These are phyloP conservation scores for Peromyscus aztecus DNA, from an alignment of 2,797 vertebrate species.

Conservation along the genomic window DNA sequence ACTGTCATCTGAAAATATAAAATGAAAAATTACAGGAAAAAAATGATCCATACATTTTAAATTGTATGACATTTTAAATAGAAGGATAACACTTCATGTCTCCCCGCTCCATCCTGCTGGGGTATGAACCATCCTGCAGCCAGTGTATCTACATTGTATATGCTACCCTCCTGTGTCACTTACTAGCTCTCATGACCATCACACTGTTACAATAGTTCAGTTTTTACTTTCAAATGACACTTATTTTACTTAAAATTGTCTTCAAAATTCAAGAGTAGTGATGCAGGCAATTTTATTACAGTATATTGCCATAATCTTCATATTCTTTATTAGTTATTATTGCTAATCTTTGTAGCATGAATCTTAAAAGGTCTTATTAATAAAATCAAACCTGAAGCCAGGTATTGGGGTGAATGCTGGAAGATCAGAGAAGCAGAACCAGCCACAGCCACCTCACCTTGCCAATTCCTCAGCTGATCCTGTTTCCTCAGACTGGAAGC, in stretches of 20 bases:
- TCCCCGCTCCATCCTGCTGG: not conserved
- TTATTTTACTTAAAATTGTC: not conserved
- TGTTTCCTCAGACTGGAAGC: no score
- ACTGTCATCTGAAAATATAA: not conserved
- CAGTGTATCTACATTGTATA: not conserved
- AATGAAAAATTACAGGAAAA: not conserved
- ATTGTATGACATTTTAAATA: not conserved
- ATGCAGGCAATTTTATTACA: not conserved
- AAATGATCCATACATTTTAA: not conserved
- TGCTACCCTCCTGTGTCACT: not conserved
- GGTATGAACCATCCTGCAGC: not conserved
- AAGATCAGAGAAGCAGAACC: no score
- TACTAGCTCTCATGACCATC: not conserved
- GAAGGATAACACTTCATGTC: not conserved
- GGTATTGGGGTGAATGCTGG: no score
- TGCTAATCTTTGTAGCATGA: no score
- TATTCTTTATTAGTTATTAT: not conserved
- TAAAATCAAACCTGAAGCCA: no score
- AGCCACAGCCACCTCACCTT: no score
- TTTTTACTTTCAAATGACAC: not conserved
- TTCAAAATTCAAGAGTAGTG: not conserved
- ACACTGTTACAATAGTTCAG: not conserved
- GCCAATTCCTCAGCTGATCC: no score
- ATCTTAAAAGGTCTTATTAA: no score
- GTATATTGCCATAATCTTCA: not conserved